Evolutionary conservation across 2,888 invertebrate species (phyloP), one percentile per base, ranked within the genome.

Genomic region (Acrocera orbiculus): DNA sequence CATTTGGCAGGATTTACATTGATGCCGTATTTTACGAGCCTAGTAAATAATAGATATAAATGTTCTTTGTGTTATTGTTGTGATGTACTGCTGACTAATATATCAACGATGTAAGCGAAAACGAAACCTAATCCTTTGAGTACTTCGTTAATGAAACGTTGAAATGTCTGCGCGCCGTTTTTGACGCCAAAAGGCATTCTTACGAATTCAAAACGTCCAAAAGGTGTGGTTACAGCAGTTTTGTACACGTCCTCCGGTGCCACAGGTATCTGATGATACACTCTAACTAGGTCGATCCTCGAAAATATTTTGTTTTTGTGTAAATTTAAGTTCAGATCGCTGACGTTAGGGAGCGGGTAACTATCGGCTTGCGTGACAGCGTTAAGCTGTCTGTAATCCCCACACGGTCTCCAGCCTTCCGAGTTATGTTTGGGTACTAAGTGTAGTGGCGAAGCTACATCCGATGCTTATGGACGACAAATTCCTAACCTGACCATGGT

Each of bases 191-290:
- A 54, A 4, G 47, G 36, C 52, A 53, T 53, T 3, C 19, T 16
- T 0, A 39, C 11, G 30, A 45, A 50, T 36, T 54, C 52, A 31
- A 44, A 54, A 2, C 52, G 34, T 3, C 51, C 52, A 34, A 53
- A 52, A 1, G 52, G 51, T 5, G 52, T 53, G 2, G 34, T 48
- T 3, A 53, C 47, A 0, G 49, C 53, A 4, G 53, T 52, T 39
- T 57, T 56, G 1, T 23, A 40, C 10, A 55, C 44, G 36, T 54
- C 47, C 13, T 42, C 47, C 6, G 38, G 28, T 3, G 36, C 38
- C 2, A 57, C 43, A 1, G 50, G 50, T 15, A 59, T 52, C 24
- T 54, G 49, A 30, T 52, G 44, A 33, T 48, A 59, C 2, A 53
- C 54, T 20, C 39, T 28, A 4, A 35, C 30, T 4, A 51, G 34